phyloP scores from a whole-genome alignment of 2,797 vertebrate genomes.

The Varecia variegata region DNA sequence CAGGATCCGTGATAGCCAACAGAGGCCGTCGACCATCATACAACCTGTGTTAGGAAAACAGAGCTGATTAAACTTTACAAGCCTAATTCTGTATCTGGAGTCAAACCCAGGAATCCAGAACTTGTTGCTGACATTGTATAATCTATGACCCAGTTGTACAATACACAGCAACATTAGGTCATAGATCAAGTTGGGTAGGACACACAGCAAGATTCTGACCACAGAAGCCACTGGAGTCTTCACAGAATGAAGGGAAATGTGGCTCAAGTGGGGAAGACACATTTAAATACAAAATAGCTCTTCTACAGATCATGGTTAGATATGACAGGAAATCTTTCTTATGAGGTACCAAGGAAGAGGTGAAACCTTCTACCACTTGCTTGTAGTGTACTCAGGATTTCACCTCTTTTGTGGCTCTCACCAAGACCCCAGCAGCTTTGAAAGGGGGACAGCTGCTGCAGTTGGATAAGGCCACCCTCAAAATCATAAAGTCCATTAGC shows the following conservation, averaged over 20 bases:
- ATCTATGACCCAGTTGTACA: background rate
- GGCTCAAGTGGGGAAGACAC: background rate
- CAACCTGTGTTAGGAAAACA: constrained; percentile 62
- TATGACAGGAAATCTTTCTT: background rate
- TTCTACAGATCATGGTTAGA: background rate
- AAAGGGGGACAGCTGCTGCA: background rate
- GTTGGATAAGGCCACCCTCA: background rate
- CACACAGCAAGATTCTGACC: background rate
- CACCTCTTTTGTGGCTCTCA: background rate
- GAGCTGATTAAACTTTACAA: background rate
- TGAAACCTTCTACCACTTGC: background rate
- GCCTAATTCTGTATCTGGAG: background rate
- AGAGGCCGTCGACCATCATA: constrained; percentile 78
- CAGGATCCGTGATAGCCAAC: background rate
- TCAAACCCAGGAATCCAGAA: background rate
- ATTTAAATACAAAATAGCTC: background rate
- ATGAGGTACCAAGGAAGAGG: background rate
- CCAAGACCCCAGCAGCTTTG: background rate
- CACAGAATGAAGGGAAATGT: background rate
- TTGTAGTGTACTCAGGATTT: background rate
- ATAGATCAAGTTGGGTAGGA: background rate
- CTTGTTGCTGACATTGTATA: background rate
- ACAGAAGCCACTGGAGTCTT: background rate
- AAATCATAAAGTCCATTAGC: background rate
- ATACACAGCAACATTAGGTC: background rate